These are phyloP conservation scores for Macquaria australasica DNA, from an alignment of 2,113 vertebrate species.

Conservation along the genomic window DNA sequence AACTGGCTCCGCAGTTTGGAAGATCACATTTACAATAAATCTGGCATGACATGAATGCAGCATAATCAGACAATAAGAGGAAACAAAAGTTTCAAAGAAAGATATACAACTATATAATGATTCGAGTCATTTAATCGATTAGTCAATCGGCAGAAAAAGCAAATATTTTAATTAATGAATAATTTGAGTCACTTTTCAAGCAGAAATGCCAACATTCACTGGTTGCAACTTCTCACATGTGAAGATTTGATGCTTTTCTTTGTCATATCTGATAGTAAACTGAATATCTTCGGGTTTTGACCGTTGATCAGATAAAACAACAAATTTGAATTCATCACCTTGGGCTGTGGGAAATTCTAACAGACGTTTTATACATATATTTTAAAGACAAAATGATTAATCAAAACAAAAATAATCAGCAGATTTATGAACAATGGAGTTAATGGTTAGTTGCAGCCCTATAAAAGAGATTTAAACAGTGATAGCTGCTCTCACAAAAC, in stretches of 20 bases:
- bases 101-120: too few species aligned
- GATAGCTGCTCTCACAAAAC: not conserved
- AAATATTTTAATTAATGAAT: not conserved
- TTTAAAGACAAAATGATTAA: not conserved
- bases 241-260: not conserved
- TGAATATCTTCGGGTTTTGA: not conserved
- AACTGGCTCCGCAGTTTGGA: not conserved
- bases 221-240: not conserved
- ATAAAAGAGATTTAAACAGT: constrained; percentile 5
- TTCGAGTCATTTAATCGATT: too few species aligned
- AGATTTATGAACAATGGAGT: not conserved
- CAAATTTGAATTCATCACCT: not conserved
- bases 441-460: not conserved
- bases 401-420: not conserved
- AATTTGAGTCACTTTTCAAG: not conserved
- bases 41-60: not conserved
- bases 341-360: not conserved
- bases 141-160: not conserved
- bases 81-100: not conserved
- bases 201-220: not conserved
- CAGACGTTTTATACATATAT: not conserved
- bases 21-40: not conserved
- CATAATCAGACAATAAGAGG: not conserved
- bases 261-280: too few species aligned
- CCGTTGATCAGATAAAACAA: too few species aligned